phyloP scores from a whole-genome alignment of 2,888 invertebrate species.

The Asteroscopus sphinx region DNA sequence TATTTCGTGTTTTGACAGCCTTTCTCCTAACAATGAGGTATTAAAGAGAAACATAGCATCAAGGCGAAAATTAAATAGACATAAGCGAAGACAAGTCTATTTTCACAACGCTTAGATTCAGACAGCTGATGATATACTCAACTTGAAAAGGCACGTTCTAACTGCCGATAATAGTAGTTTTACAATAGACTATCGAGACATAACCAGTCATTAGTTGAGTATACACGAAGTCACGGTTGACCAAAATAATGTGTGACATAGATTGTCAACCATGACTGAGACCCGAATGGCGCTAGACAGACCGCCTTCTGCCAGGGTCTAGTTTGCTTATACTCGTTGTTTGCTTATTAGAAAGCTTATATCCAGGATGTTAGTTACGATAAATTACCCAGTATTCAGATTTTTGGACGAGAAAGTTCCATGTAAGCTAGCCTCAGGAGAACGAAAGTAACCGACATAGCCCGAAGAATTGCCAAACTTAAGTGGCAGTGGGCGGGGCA shows the following conservation, averaged over 20 bases:
- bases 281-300: conserved; percentile 36
- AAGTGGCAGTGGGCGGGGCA: no score
- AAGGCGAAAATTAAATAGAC: no score
- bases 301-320: conserved; percentile 41
- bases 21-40: no score
- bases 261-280: conserved; percentile 43
- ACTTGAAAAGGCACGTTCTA: conserved; percentile 11
- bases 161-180: conserved; percentile 15
- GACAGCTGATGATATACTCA: conserved; percentile 1
- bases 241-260: conserved; percentile 45
- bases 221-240: conserved; percentile 49
- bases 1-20: no score
- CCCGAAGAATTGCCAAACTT: no score
- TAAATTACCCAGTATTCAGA: no score
- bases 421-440: no score
- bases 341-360: conserved; percentile 37
- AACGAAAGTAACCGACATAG: no score
- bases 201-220: conserved; percentile 25
- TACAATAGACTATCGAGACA: background rate
- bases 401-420: no score
- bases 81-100: background rate
- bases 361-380: background rate
- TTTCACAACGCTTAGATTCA: conserved; percentile 3
- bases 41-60: no score
- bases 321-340: conserved; percentile 26